Conservation (phyloP, 2,888 invertebrate species). For the Apodemia mormo region DNA sequence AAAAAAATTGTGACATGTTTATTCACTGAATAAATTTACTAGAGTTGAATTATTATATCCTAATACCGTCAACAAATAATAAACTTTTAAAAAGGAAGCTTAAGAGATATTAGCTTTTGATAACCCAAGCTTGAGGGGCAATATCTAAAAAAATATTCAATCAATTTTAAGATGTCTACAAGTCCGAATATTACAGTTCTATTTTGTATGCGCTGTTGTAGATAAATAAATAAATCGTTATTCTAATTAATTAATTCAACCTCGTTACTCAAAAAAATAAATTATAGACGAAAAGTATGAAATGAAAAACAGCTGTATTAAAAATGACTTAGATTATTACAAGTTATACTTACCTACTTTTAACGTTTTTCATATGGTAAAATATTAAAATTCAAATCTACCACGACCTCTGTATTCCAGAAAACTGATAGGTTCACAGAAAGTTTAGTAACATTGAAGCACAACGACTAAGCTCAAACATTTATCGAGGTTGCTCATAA, state of each 20-base stretch:
- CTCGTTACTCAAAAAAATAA: not conserved
- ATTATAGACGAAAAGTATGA: not conserved
- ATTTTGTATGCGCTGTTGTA: too few relatives aligned
- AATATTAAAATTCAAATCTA: not conserved
- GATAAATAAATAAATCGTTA: not conserved
- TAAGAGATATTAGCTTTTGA: too few relatives aligned
- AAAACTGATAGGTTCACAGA: constrained; percentile 26
- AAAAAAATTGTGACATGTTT: too few relatives aligned
- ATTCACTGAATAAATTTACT: too few relatives aligned
- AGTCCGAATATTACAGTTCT: too few relatives aligned
- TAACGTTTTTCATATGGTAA: not conserved
- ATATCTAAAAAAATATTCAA: too few relatives aligned
- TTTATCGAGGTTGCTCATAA: not conserved
- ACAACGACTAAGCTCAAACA: not conserved
- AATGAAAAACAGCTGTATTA: not conserved
- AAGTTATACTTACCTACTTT: not conserved
- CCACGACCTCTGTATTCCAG: constrained; percentile 18
- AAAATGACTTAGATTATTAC: not conserved
- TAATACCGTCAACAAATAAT: too few relatives aligned
- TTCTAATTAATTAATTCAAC: not conserved
- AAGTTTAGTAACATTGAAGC: constrained; percentile 12
- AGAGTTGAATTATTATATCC: too few relatives aligned
- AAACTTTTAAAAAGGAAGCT: too few relatives aligned
- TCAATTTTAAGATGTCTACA: too few relatives aligned
- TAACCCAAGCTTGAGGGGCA: too few relatives aligned